Evolutionary conservation across 2,113 vertebrate genomes (phyloP).

Genomic region (Oreocharis arfaki): DNA sequence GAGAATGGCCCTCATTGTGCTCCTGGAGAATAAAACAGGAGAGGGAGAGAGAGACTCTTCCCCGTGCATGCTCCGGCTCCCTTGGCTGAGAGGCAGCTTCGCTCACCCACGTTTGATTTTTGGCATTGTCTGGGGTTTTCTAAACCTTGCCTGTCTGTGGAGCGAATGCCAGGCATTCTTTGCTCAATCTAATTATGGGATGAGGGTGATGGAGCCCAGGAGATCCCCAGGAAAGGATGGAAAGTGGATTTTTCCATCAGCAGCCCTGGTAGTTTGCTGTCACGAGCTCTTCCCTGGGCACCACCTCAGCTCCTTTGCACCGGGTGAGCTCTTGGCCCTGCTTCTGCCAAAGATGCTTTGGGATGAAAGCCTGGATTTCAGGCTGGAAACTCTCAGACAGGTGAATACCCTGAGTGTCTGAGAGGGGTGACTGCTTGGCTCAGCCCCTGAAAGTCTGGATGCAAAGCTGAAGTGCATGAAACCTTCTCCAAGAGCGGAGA

Average conservation of each 20-base stretch:
- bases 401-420: not conserved
- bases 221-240: not conserved
- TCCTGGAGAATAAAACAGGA: not conserved
- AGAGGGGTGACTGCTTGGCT: not conserved
- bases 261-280: not conserved
- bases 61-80: rapidly evolving
- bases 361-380: not conserved
- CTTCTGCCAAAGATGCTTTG: not conserved
- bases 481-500: not conserved
- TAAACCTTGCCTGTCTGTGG: not conserved
- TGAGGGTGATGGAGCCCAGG: not conserved
- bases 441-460: not conserved
- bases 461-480: not conserved
- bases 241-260: not conserved
- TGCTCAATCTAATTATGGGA: not conserved
- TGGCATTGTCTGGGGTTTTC: not conserved
- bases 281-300: not conserved
- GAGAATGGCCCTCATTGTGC: not conserved
- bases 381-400: not conserved
- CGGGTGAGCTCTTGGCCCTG: not conserved
- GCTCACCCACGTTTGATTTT: not conserved
- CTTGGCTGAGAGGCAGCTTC: not conserved
- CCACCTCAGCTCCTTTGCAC: not conserved
- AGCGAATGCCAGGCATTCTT: rapidly evolving
- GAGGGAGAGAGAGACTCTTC: not conserved